phyloP scores from a whole-genome alignment of 2,888 invertebrate species.

The Oegoconia quadripuncta region DNA sequence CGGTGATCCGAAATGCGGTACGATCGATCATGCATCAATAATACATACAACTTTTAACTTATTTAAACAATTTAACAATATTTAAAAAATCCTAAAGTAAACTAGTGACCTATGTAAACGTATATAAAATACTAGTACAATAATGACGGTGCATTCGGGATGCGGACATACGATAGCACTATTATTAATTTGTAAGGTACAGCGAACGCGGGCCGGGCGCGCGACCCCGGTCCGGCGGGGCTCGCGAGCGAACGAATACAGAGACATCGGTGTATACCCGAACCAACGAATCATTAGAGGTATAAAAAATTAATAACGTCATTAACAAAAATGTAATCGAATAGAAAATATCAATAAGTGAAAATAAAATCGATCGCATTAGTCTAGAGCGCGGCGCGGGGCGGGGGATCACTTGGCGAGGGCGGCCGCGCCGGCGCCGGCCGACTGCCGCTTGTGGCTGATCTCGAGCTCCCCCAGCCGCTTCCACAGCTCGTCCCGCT shows the following conservation, averaged over 20 bases:
- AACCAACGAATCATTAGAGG: conserved; percentile 54
- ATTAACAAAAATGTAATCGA: conserved; percentile 75
- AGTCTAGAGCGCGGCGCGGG: conserved; percentile 45
- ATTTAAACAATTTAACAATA: conserved; percentile 76
- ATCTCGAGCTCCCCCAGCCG: conserved; percentile 94
- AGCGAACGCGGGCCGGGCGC: conserved; percentile 29
- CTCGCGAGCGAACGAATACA: conserved; percentile 37
- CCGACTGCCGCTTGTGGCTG: conserved; percentile 76
- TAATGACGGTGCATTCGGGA: conserved; percentile 55
- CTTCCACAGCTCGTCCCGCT: conserved; percentile 98
- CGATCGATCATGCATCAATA: conserved; percentile 67
- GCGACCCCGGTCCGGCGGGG: conserved; percentile 20
- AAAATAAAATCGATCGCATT: conserved; percentile 58
- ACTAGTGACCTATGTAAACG: conserved; percentile 67
- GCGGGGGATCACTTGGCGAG: conserved; percentile 63
- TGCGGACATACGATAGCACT: conserved; percentile 44
- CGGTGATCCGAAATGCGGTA: conserved; percentile 67
- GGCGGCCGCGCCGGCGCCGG: conserved; percentile 32
- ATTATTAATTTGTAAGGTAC: conserved; percentile 32
- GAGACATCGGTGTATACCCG: conserved; percentile 37
- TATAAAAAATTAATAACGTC: conserved; percentile 72
- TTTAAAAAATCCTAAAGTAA: conserved; percentile 72
- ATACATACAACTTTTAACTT: conserved; percentile 75
- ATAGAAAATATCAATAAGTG: conserved; percentile 74
- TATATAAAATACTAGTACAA: conserved; percentile 62